Percentiles rank a stretch among this genome's conserved stretches.
phyloP scores from a whole-genome alignment of 2,797 vertebrate genomes.

The Peromyscus eremicus region DNA sequence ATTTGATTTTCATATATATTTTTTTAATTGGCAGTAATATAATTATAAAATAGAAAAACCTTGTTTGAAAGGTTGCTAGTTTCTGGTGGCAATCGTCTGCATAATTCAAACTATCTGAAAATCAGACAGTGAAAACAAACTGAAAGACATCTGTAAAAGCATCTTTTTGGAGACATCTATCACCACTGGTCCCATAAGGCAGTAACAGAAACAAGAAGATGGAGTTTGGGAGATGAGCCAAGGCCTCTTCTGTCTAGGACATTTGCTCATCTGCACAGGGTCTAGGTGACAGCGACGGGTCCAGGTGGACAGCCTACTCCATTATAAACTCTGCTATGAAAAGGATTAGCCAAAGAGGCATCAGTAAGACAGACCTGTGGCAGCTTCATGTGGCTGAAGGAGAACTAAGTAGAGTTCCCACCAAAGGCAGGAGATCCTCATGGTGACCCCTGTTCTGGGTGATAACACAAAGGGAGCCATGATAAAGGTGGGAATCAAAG shows the following conservation, averaged over 20 bases:
- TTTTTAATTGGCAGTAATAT: background rate
- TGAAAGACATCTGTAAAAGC: background rate
- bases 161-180: background rate
- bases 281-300: background rate
- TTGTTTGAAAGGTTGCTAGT: background rate
- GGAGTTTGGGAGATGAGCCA: background rate
- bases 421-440: background rate
- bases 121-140: background rate
- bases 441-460: background rate
- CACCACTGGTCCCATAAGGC: background rate
- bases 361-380: background rate
- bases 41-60: background rate
- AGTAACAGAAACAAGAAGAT: background rate
- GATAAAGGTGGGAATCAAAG: background rate
- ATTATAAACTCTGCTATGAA: background rate
- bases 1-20: background rate
- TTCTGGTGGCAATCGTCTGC: background rate
- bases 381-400: background rate
- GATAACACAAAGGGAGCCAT: background rate
- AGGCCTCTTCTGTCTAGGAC: background rate
- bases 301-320: background rate
- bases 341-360: background rate
- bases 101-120: conserved; percentile 12
- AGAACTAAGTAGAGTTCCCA: background rate
- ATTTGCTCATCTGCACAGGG: background rate